phyloP scores from a whole-genome alignment of 2,888 invertebrate species.

The Xestoiulus laeticollis region DNA sequence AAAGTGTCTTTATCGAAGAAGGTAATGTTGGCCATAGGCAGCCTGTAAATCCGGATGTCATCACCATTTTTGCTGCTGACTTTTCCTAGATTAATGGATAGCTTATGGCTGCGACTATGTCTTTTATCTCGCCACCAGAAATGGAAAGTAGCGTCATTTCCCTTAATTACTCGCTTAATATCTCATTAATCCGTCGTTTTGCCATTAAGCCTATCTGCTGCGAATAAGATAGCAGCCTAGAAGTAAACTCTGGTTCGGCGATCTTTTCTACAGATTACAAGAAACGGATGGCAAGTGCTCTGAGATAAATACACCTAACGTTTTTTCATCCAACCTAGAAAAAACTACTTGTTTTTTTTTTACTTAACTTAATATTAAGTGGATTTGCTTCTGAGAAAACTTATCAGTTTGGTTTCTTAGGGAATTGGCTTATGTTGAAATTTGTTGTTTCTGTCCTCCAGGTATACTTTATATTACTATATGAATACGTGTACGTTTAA shows the following conservation, averaged over 20 bases:
- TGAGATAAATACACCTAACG: neutral
- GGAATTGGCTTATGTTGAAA: neutral
- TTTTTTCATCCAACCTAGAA: neutral
- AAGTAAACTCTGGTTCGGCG: neutral
- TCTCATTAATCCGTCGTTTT: slow-evolving; percentile 49
- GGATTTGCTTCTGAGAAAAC: neutral
- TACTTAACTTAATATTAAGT: neutral
- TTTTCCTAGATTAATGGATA: neutral
- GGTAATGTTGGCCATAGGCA: neutral
- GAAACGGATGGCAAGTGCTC: neutral
- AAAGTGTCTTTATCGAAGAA: too few species aligned
- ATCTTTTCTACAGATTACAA: neutral
- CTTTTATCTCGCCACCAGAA: slow-evolving; percentile 27
- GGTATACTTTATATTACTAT: neutral
- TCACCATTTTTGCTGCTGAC: neutral
- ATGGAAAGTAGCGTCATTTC: slow-evolving; percentile 42
- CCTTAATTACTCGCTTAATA: slow-evolving; percentile 49
- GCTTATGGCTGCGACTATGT: neutral
- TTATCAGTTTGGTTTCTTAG: neutral
- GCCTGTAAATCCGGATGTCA: neutral
- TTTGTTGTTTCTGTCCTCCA: neutral
- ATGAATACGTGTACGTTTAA: too few species aligned
- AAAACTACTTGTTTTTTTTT: too few species aligned
- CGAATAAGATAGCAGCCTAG: neutral
- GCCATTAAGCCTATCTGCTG: slow-evolving; percentile 19